These are phyloP conservation scores for Sisor rabdophorus DNA, from an alignment of 2,113 vertebrate species.

Conservation along the genomic window DNA sequence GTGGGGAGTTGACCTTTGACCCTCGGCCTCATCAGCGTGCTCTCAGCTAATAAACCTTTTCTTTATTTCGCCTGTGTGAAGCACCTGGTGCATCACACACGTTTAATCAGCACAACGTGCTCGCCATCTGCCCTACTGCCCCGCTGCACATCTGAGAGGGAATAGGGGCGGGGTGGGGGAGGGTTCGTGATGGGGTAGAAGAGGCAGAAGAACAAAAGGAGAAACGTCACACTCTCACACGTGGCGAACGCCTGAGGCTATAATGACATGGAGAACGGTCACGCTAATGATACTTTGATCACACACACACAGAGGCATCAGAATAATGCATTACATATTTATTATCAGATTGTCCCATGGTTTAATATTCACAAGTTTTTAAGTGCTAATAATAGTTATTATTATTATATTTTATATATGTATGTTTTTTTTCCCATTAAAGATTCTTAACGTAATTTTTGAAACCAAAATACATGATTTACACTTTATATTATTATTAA, in stretches of 20 bases:
- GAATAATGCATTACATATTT: no score
- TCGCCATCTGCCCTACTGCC: constrained; percentile 41
- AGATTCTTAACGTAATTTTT: no score
- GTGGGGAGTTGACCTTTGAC: constrained; percentile 6
- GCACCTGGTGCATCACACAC: constrained; percentile 40
- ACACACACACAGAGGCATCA: neutral
- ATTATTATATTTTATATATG: no score
- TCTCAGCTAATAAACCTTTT: constrained; percentile 20
- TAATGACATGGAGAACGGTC: constrained; percentile 5
- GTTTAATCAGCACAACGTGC: constrained; percentile 42
- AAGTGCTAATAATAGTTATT: no score
- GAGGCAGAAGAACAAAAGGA: constrained; percentile 35
- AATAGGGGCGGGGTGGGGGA: neutral
- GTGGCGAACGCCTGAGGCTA: constrained; percentile 5
- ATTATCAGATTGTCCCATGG: no score
- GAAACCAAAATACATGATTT: no score
- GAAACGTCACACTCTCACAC: constrained; percentile 26
- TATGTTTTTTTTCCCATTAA: no score
- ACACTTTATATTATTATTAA: no score
- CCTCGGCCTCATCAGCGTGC: constrained; percentile 6
- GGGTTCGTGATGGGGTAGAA: neutral
- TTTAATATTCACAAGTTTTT: no score
- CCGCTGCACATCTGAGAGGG: constrained; percentile 15
- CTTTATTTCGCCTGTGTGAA: constrained; percentile 2
- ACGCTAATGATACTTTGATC: constrained; percentile 18